Evolutionary conservation across 2,113 vertebrate species (phyloP), one percentile per base, ranked within the genome.

Genomic region (Cynocephalus volans): DNA sequence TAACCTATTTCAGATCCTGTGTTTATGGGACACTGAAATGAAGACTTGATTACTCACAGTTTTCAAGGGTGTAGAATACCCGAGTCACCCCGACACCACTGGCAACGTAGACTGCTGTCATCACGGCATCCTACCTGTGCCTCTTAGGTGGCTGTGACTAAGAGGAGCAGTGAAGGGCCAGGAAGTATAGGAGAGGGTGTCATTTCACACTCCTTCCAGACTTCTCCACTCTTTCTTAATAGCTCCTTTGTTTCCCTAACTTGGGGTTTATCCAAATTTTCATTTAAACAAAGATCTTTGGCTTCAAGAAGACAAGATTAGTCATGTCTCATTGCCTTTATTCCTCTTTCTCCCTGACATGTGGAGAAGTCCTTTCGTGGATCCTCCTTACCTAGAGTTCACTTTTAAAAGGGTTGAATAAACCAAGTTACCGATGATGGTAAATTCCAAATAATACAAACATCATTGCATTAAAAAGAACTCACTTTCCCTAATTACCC

Each of bases 211-310:
- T 54, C 64, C 41, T 88, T 69, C 19, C 77, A 76, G 26, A 80
- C 19, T 36, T 86, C n/a, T 24, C 52, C 45, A 79, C 24, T 36
- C 23, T 88, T 90, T 73, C 82, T 85, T 81, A 67, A 24, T 45
- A 56, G 54, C 17, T 41, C 33, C 73, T 93, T 85, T 91, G 50
- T 88, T 94, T 88, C 81, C 95, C 56, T 92, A 48, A 72, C 11
- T 77, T 92, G 23, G 52, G 50, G 21, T 56, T 91, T 72, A 88
- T 85, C 88, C 92, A 91, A 76, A 31, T 70, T 81, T 93, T 91
- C 48, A 4, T 82, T 80, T 88, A 76, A 85, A 88, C 72, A 88
- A 58, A 95, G 73, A 90, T 56, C 65, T 85, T 79, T 77, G 72
- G 8, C n/a, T 81, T 96, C 81, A 48, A 84, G 64, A 87, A 72